Percentiles rank a stretch among this genome's conserved stretches.
Conservation (phyloP, 2,113 vertebrate genomes). For the Eubucco bourcierii region DNA sequence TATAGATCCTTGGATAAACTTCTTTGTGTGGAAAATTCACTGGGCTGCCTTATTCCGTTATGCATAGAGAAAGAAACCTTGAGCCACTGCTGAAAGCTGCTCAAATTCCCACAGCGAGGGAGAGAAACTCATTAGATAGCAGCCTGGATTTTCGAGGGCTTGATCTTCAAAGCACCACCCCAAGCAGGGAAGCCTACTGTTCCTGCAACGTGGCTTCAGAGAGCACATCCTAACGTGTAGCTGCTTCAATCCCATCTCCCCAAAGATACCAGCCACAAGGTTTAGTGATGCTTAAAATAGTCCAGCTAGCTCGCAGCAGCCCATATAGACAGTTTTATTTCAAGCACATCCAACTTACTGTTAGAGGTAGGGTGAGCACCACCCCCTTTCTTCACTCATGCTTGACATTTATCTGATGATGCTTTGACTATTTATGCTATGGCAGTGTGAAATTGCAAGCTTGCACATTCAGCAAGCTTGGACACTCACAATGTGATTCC, state of each 20-base stretch:
- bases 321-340: slow-evolving; percentile 64
- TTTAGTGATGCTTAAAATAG: slow-evolving; percentile 69
- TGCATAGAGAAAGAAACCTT: not conserved
- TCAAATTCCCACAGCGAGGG: not conserved
- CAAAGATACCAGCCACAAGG: slow-evolving; percentile 38
- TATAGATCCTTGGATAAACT: not conserved
- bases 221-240: slow-evolving; percentile 39
- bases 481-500: not conserved
- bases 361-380: slow-evolving; percentile 12
- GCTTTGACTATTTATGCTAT: slow-evolving; percentile 32
- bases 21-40: not conserved
- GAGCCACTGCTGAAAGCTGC: not conserved
- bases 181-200: not conserved
- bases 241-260: not conserved
- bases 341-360: slow-evolving; percentile 46
- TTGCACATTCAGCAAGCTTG: slow-evolving; percentile 18
- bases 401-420: slow-evolving; percentile 42
- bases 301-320: slow-evolving; percentile 21
- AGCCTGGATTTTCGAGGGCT: not conserved
- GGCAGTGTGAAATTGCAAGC: not conserved
- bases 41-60: not conserved
- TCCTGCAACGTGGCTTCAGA: not conserved
- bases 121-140: not conserved
- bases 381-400: slow-evolving; percentile 12
- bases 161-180: not conserved